Percentiles rank a stretch among this genome's conserved stretches.
Evolutionary conservation across 2,888 invertebrate genomes (phyloP).

Genomic region (Sicus ferrugineus): DNA sequence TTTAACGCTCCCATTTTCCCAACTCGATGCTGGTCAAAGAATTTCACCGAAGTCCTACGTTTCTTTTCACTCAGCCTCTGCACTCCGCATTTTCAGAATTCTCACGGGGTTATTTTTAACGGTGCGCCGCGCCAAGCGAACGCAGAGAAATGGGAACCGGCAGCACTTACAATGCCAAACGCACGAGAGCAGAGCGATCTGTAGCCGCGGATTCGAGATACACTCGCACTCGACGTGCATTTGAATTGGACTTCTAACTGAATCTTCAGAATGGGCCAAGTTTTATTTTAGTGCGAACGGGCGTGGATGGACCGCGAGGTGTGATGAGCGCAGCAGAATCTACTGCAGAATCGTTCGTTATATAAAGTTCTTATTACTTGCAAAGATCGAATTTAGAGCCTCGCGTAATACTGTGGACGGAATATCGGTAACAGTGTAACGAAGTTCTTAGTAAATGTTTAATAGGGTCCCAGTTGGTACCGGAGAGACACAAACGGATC

Average conservation of each 20-base stretch:
- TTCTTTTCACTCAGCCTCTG: constrained; percentile 16
- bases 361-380: constrained; percentile 17
- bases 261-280: constrained; percentile 22
- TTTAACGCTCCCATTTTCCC: too few species aligned
- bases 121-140: neutral
- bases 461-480: too few species aligned
- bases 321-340: constrained; percentile 17
- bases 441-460: too few species aligned
- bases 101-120: constrained; percentile 31
- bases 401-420: too few species aligned
- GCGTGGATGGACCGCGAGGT: constrained; percentile 18
- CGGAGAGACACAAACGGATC: too few species aligned
- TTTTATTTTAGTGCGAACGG: constrained; percentile 34
- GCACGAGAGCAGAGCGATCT: constrained; percentile 16
- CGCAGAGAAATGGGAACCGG: constrained; percentile 11
- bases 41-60: neutral
- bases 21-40: neutral
- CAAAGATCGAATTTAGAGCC: too few species aligned
- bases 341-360: constrained; percentile 16
- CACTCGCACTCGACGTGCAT: constrained; percentile 1
- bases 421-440: too few species aligned
- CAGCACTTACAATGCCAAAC: neutral
- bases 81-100: constrained; percentile 30
- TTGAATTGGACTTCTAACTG: constrained; percentile 25
- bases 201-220: neutral